Evolutionary conservation across 2,797 vertebrate genomes (phyloP).

Genomic region (Florisuga fusca): DNA sequence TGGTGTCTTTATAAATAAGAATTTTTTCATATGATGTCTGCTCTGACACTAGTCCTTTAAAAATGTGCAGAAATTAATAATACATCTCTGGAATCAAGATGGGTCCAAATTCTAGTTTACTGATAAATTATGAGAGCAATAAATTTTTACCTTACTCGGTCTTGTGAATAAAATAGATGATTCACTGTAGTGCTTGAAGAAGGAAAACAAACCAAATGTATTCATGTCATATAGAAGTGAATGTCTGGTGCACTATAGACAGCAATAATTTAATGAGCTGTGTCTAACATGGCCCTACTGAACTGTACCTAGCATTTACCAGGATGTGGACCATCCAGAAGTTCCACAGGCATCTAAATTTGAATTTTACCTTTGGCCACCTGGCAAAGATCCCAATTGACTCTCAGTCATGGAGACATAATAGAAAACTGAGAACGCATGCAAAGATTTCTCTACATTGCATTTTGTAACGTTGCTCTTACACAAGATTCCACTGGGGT

Average conservation of each 20-base stretch:
- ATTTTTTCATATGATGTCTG: background rate
- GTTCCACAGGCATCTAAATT: slow-evolving; percentile 85
- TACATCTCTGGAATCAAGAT: background rate
- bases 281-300: slow-evolving; percentile 84
- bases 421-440: slow-evolving; percentile 73
- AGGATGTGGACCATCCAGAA: slow-evolving; percentile 77
- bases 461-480: slow-evolving; percentile 33
- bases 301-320: slow-evolving; percentile 75
- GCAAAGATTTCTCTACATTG: slow-evolving; percentile 63
- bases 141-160: background rate
- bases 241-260: slow-evolving; percentile 68
- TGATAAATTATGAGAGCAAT: background rate
- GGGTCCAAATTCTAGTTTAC: background rate
- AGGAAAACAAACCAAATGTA: slow-evolving; percentile 64
- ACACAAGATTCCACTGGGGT: slow-evolving; percentile 51
- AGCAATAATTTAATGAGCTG: slow-evolving; percentile 84
- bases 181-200: slow-evolving; percentile 51
- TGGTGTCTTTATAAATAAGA: accelerated
- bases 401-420: slow-evolving; percentile 71
- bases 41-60: background rate
- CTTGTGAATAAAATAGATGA: slow-evolving; percentile 81
- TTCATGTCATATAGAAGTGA: slow-evolving; percentile 65
- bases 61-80: background rate
- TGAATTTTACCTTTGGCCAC: slow-evolving; percentile 84
- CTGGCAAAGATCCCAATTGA: slow-evolving; percentile 78